A percentile compares a stretch with the other conserved stretches of the same genome.
Conservation (phyloP, 2,797 vertebrate genomes). For the Gymnocypris eckloni region DNA sequence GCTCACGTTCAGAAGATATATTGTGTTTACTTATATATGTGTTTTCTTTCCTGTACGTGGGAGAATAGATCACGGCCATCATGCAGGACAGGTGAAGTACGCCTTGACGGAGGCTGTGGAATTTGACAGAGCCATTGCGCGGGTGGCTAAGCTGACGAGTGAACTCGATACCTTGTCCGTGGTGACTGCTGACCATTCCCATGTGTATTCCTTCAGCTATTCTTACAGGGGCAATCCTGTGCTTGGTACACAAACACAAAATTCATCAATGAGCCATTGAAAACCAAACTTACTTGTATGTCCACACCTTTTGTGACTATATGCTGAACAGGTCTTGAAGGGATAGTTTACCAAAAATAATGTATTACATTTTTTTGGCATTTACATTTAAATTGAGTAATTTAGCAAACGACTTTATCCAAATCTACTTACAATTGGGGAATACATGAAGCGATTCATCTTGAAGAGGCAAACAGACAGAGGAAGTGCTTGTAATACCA, state of each 20-base stretch:
- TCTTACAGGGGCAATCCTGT: conserved; percentile 82
- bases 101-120: conserved; percentile 83
- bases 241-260: conserved; percentile 75
- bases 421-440: too few species aligned
- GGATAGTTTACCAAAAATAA: not conserved
- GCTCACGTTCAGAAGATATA: not conserved
- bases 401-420: too few species aligned
- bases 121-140: conserved; percentile 82
- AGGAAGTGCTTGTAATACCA: too few species aligned
- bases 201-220: conserved; percentile 87
- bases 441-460: too few species aligned
- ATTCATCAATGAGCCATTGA: not conserved
- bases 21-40: conserved; percentile 21
- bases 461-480: too few species aligned
- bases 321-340: not conserved
- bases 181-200: conserved; percentile 91
- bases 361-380: too few species aligned
- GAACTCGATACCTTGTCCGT: conserved; percentile 84
- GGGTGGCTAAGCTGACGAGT: conserved; percentile 78
- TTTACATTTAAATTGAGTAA: too few species aligned
- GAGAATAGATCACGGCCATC: conserved; percentile 89
- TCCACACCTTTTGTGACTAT: not conserved
- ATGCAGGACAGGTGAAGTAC: conserved; percentile 72
- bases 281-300: not conserved
- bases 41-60: conserved; percentile 77